Base-by-base conservation (phyloP, 2,888 invertebrate species). In the Pristionchus entomophagus region DNA sequence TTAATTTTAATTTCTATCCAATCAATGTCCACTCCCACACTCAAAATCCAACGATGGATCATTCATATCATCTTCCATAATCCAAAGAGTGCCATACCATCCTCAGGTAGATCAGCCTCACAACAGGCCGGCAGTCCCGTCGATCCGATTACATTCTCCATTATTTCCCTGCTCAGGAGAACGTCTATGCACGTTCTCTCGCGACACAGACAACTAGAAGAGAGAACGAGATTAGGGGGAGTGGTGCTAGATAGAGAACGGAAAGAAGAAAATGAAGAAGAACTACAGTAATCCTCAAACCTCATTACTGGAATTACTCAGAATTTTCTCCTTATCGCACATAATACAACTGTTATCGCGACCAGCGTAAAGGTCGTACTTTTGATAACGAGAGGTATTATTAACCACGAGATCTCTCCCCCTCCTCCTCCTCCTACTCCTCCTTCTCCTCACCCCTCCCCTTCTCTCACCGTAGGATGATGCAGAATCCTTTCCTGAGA, bases 61-160 rank as follows among this genome's bases (percentile, higher is more conserved):
- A 32, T 29, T 35, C 8, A 29, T 6, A 38, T 29, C 22, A 69
- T 17, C 29, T 14, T 56, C n/a, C 56, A 14, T 8, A 5, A 5
- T 17, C 56, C 8, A 22, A 17, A 56, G 56, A 56, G n/a, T 77
- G 45, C 51, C 80, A 22, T 35, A 82, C 82, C 82, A 22, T 82
- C 56, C 8, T 45, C 38, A 4, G 53, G 56, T 45, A 59, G 6
- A 82, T 82, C 82, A 59, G 82, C 82, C 26, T 82, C 56, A 26
- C 56, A 82, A 26, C 45, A 49, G 3, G 65, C 29, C 2, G 84
- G 45, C 2, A 84, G 49, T 45, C 84, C 84, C 19, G 62, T 84
- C 22, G 53, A 53, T 56, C 65, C 65, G 22, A 84, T 45, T 19
- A 65, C 69, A 51, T 35, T 35, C 32, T 84, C 65, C 29, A 84